These are phyloP conservation scores for Manis pentadactyla DNA, from an alignment of 2,797 vertebrate species.

Conservation along the genomic window DNA sequence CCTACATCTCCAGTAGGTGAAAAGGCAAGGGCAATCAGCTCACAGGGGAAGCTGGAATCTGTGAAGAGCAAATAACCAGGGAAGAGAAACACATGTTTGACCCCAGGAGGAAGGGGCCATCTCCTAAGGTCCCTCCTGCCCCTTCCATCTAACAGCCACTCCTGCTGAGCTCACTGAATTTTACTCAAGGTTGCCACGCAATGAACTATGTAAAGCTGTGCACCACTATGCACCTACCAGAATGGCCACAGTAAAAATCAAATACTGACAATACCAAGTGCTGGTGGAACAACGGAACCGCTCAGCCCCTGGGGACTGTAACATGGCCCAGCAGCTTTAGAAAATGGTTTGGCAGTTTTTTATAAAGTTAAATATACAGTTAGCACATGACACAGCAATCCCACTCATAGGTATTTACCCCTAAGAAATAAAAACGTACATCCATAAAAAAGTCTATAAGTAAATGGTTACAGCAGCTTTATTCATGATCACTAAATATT, in stretches of 20 bases:
- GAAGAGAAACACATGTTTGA: background rate
- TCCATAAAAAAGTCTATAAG: background rate
- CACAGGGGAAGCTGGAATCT: background rate
- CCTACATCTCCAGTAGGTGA: background rate
- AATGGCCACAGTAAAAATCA: background rate
- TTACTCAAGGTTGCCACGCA: background rate
- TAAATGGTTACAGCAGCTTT: background rate
- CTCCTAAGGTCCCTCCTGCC: background rate
- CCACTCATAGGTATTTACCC: background rate
- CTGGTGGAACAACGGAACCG: background rate
- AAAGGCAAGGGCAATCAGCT: background rate
- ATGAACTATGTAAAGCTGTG: background rate
- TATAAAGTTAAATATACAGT: background rate
- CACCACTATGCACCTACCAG: accelerated
- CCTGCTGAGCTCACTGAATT: background rate
- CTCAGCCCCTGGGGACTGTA: too few relatives aligned
- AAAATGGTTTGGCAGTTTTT: background rate
- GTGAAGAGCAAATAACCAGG: background rate
- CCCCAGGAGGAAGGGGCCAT: background rate
- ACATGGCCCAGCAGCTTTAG: background rate
- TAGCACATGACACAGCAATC: background rate
- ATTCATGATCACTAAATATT: background rate
- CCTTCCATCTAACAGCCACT: background rate
- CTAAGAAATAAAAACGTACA: background rate
- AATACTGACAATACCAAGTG: background rate